phyloP scores from a whole-genome alignment of 2,113 vertebrate species.

The Bolborhynchus lineola region DNA sequence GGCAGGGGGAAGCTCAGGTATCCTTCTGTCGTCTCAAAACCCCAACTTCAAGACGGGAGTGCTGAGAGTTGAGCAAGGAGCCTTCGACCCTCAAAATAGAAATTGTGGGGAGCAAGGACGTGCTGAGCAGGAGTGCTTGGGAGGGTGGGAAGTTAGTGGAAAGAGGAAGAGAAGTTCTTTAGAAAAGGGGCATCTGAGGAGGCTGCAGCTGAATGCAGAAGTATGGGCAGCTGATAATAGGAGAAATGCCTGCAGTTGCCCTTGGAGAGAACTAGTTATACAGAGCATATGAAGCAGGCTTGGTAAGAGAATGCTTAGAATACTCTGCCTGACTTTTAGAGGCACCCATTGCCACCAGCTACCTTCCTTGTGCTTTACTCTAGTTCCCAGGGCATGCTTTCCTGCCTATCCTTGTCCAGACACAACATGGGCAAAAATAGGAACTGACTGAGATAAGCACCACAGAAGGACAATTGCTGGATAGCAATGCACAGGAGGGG shows the following conservation, averaged over 20 bases:
- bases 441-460: not conserved
- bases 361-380: not conserved
- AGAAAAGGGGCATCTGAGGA: constrained; percentile 13
- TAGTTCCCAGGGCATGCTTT: not conserved
- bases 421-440: not conserved
- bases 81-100: not conserved
- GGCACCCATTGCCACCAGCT: not conserved
- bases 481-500: not conserved
- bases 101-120: not conserved
- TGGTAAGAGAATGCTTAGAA: not conserved
- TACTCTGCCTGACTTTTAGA: not conserved
- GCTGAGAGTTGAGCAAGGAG: not conserved
- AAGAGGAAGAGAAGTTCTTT: not conserved
- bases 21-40: not conserved
- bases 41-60: not conserved
- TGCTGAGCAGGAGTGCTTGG: not conserved
- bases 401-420: not conserved
- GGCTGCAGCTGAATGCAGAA: not conserved
- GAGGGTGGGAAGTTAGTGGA: not conserved
- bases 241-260: not conserved
- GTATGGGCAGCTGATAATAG: not conserved
- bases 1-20: not conserved
- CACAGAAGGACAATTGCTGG: not conserved
- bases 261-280: not conserved
- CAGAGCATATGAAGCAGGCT: not conserved